Conservation (phyloP, 1,140 invertebrate genomes). For the Thrips palmi region DNA sequence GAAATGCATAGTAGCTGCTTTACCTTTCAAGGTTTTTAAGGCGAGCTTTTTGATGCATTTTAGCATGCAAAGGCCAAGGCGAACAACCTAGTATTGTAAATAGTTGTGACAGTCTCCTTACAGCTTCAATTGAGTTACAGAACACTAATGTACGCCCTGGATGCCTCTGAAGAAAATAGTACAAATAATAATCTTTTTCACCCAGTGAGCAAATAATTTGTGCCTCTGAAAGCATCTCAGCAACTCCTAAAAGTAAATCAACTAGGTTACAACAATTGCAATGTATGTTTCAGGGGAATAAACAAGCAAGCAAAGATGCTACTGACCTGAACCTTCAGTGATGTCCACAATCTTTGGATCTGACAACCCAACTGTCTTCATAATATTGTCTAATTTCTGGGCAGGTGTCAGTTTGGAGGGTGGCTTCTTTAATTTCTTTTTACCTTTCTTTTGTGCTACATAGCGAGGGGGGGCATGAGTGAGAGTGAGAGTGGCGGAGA, state of each 20-base stretch:
- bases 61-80: constrained; percentile 77
- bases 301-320: neutral
- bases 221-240: constrained; percentile 64
- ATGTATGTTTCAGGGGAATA: constrained; percentile 17
- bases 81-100: constrained; percentile 54
- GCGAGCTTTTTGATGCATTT: constrained; percentile 86
- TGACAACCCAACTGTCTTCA: constrained; percentile 59
- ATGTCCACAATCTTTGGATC: constrained; percentile 89
- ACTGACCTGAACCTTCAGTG: constrained; percentile 44
- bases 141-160: constrained; percentile 87
- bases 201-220: constrained; percentile 48
- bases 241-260: constrained; percentile 39
- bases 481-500: constrained; percentile 91
- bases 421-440: constrained; percentile 34
- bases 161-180: constrained; percentile 76
- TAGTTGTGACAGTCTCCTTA: constrained; percentile 64
- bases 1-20: constrained; percentile 6
- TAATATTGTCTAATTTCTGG: constrained; percentile 50
- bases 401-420: constrained; percentile 45
- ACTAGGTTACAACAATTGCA: constrained; percentile 13
- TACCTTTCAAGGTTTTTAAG: constrained; percentile 83
- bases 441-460: constrained; percentile 38
- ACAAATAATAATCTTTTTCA: constrained; percentile 83
- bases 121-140: constrained; percentile 90
- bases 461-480: constrained; percentile 67